Evolutionary conservation across 2,113 vertebrate species (phyloP), one percentile per base, ranked within the genome.

Genomic region (Lagenorhynchus albirostris): DNA sequence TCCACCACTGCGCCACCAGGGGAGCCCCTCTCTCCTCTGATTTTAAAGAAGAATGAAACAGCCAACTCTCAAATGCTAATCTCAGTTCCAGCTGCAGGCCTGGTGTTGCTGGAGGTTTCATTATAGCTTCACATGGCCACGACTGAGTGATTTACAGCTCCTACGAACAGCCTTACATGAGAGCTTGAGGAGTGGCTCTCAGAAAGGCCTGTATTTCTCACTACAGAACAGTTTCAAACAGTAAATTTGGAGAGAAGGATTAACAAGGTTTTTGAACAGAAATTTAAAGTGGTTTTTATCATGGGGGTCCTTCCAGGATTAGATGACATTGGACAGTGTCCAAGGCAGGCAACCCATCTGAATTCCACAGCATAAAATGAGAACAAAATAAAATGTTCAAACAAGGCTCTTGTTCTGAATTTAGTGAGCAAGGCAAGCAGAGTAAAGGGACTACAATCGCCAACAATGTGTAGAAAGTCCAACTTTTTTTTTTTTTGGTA

Each of bases 221-320:
- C 91, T 47, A 55, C 67, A 71, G 83, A 91, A 44, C 71, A 15
- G 47, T 93, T 93, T 85, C 38, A 25, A 89, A 94, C 96, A 85
- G 77, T 93, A 91, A 82, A 96, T 96, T 94, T 91, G 93, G 94
- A 82, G 23, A 91, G 91, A 71, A 95, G 85, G 77, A 71, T 95
- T 96, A 91, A 94, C 86, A 73, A 90, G 80, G 91, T 89, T 95
- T 97, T 74, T 63, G 89, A 95, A 60, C 74, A 88, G 93, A 97
- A 96, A 95, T 93, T 91, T 94, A 97, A 92, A 91, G 89, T 79
- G 85, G 76, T 94, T 97, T 89, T 86, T 82, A 93, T 93, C 74
- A 90, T 11, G 74, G 94, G 82, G 63, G 47, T 89, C 94, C 95
- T 96, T 88, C 79, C 25, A 68, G 47, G 13, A 91, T 55, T 31